Evolutionary conservation across 2,888 invertebrate species (phyloP), one percentile per base, ranked within the genome.

Genomic region (Elgonia sp.): DNA sequence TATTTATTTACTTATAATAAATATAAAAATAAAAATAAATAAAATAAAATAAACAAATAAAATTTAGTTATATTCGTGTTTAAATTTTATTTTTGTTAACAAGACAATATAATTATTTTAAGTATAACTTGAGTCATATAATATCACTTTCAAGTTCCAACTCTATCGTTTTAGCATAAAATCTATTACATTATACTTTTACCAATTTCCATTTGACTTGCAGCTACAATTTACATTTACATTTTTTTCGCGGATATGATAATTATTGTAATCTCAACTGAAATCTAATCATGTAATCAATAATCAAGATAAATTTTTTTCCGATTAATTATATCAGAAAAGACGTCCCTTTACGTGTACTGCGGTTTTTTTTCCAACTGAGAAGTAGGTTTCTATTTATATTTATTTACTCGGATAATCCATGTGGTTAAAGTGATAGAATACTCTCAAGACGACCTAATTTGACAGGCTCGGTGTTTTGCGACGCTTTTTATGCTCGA

Each of bases 211-310:
- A 72, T 37, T 65, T 20, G 40, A 72, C 20, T 65, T 20, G 21
- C 29, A 70, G 2, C 39, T 79, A 21, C 72, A 79, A 75, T 85
- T 85, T 85, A 40, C 73, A 46, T 70, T 40, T 20, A 21, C 18
- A 39, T 37, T 67, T 42, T 20, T n/a, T 12, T 60, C 62, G 12
- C 62, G 12, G 37, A 69, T 42, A 10, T 7, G 39, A 57, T 81
- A 77, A 81, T 82, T 37, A 70, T 60, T 76, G 67, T 63, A 76
- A 80, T 81, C 69, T 63, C 6, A 29, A 29, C 7, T 37, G 40
- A 72, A 72, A 81, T 76, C 75, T 60, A 53, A 63, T 79, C 80
- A 57, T 42, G 50, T 40, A 65, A 86, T 86, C 81, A 77, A 76
- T 76, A 81, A 72, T 76, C 75, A 12, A 42, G 72, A 55, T 39